Base-by-base conservation (phyloP, 1,140 invertebrate genomes). In the Brachionus asplanchnoidis region DNA sequence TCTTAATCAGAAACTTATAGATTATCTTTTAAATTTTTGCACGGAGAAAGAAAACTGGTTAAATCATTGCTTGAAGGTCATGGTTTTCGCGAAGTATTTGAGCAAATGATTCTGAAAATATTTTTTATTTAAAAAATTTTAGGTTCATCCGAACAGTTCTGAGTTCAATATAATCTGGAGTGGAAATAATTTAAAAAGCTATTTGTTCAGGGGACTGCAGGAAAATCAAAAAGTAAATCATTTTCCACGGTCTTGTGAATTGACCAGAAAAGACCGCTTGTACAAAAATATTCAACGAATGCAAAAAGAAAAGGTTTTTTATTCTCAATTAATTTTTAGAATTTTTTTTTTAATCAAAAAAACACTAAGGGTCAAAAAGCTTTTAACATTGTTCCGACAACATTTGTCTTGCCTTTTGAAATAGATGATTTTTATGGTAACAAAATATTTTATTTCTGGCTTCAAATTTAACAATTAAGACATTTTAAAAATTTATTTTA, bases 221-320 rank as follows among this genome's bases (percentile, higher is more conserved):
- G 92, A 94, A 42, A 94, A 95, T 89, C 95, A 97, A 90, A 92
- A 95, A 88, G 94, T 97, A 32, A 97, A 97, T 89, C 95, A 97
- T 90, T 97, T 97, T 90, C 95, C 95, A 11, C 93, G 95, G 70
- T 90, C 95, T 0, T 97, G 96, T 89, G 93, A 91, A 87, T 84
- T 91, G 23, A 91, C 90, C 80, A 87, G 90, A 75, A 91, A 91
- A 86, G 90, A 91, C 84, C 87, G 89, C 78, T 87, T 91, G 9
- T 91, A 87, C 85, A 90, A 89, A 87, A 90, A 90, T 86, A 85
- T 90, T 68, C 89, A 90, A 80, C 86, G 94, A 86, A 95, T 97
- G 94, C 95, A 97, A 88, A 93, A 95, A 87, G 92, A 93, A 84
- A 90, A 90, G 87, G 89, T 89, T 60, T 26, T 60, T 60, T 26